A percentile compares a stretch with the other conserved stretches of the same genome.
Conservation (phyloP, 2,888 invertebrate genomes). For the Clanis bilineata region DNA sequence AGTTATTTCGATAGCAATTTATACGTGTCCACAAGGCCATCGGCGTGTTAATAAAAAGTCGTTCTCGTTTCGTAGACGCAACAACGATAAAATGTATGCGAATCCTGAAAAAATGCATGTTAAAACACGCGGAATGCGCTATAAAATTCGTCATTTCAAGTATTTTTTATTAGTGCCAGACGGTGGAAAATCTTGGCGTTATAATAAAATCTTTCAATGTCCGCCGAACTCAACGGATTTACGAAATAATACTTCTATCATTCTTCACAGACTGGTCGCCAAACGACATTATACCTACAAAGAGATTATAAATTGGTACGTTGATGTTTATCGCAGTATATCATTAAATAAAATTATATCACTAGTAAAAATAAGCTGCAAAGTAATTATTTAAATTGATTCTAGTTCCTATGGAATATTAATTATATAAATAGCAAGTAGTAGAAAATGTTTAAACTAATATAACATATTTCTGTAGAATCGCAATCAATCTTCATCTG, state of each 20-base stretch:
- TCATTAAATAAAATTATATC: conserved; percentile 1
- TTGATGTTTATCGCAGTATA: background rate
- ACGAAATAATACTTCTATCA: background rate
- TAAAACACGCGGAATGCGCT: conserved; percentile 26
- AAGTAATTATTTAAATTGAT: background rate
- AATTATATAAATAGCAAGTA: background rate
- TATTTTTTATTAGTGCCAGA: conserved; percentile 28
- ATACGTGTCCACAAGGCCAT: conserved; percentile 34
- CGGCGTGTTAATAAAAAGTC: conserved; percentile 25
- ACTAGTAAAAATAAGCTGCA: background rate
- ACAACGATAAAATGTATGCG: conserved; percentile 38
- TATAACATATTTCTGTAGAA: too few relatives aligned
- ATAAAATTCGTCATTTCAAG: conserved; percentile 29
- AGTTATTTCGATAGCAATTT: conserved; percentile 30
- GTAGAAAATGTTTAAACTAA: background rate
- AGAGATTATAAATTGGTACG: conserved; percentile 2
- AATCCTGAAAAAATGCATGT: conserved; percentile 30
- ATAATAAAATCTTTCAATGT: conserved; percentile 26
- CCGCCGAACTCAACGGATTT: background rate
- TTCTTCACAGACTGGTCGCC: background rate
- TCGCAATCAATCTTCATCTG: background rate
- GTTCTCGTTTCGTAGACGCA: conserved; percentile 36
- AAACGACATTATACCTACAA: background rate
- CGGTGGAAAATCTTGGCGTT: conserved; percentile 22
- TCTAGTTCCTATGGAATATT: background rate